phyloP scores from a whole-genome alignment of 2,888 invertebrate species.

The Acleris literana region DNA sequence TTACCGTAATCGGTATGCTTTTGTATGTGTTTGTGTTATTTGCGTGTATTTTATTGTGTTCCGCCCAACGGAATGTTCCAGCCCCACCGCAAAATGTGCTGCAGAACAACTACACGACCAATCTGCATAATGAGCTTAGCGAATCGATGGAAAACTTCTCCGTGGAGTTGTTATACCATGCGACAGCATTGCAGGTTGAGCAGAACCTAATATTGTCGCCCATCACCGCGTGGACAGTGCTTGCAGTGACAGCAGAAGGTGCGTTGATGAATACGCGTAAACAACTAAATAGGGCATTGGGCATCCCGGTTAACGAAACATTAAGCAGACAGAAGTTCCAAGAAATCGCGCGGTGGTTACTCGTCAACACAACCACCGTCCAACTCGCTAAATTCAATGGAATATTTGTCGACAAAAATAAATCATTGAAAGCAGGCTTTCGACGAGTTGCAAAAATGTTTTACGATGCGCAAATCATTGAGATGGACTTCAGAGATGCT shows the following conservation, averaged over 20 bases:
- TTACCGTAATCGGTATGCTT: conserved; percentile 9
- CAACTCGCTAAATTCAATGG: conserved; percentile 65
- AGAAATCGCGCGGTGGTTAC: conserved; percentile 59
- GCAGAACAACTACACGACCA: conserved; percentile 18
- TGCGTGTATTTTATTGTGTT: conserved; percentile 41
- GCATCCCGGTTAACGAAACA: conserved; percentile 46
- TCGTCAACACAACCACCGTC: conserved; percentile 64
- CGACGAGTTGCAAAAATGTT: conserved; percentile 44
- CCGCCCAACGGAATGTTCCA: conserved; percentile 40
- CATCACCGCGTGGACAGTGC: conserved; percentile 85
- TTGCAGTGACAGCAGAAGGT: conserved; percentile 85
- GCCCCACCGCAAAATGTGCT: too few species aligned
- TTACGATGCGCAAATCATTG: conserved; percentile 59
- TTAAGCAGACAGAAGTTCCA: conserved; percentile 49
- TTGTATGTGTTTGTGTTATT: conserved; percentile 26
- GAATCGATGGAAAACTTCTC: conserved; percentile 75
- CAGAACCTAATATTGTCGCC: conserved; percentile 85
- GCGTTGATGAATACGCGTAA: conserved; percentile 77
- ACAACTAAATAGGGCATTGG: conserved; percentile 72
- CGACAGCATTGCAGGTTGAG: conserved; percentile 50
- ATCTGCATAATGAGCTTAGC: conserved; percentile 57
- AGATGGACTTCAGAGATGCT: conserved; percentile 56
- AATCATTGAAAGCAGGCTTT: conserved; percentile 53
- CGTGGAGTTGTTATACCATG: conserved; percentile 64
- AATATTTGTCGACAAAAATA: conserved; percentile 58